phyloP scores from a whole-genome alignment of 2,888 invertebrate species.

The Eupsilia transversa region DNA sequence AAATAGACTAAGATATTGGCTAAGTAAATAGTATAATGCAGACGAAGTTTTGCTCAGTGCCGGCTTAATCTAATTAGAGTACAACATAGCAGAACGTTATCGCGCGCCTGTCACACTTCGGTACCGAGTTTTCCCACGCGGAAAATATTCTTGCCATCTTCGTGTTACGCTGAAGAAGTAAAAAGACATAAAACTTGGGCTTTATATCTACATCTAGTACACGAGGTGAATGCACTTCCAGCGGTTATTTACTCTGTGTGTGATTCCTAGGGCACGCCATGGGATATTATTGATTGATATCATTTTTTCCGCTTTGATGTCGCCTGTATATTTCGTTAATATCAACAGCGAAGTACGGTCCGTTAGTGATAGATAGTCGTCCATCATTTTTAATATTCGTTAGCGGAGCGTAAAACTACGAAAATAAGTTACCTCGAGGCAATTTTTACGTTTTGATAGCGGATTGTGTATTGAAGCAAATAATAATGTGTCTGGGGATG shows the following conservation, averaged over 20 bases:
- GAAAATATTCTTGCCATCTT: constrained; percentile 81
- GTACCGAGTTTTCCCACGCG: constrained; percentile 77
- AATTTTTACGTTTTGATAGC: constrained; percentile 73
- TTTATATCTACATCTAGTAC: constrained; percentile 64
- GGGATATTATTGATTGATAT: constrained; percentile 82
- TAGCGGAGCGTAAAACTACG: constrained; percentile 68
- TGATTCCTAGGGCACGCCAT: constrained; percentile 76
- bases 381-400: constrained; percentile 77
- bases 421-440: constrained; percentile 65
- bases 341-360: constrained; percentile 62
- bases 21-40: constrained; percentile 68
- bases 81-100: constrained; percentile 79
- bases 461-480: constrained; percentile 75
- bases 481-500: constrained; percentile 76
- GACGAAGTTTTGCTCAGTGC: constrained; percentile 70
- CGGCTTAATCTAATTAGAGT: constrained; percentile 82
- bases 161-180: constrained; percentile 74
- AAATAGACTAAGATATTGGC: constrained; percentile 52
- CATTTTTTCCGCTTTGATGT: constrained; percentile 74
- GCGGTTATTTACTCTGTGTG: constrained; percentile 68
- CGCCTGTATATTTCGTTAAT: constrained; percentile 60
- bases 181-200: constrained; percentile 75
- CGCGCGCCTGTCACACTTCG: constrained; percentile 79
- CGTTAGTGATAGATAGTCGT: constrained; percentile 73
- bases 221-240: constrained; percentile 75